Conservation (phyloP, 2,113 vertebrate genomes). For the Polypterus senegalus region DNA sequence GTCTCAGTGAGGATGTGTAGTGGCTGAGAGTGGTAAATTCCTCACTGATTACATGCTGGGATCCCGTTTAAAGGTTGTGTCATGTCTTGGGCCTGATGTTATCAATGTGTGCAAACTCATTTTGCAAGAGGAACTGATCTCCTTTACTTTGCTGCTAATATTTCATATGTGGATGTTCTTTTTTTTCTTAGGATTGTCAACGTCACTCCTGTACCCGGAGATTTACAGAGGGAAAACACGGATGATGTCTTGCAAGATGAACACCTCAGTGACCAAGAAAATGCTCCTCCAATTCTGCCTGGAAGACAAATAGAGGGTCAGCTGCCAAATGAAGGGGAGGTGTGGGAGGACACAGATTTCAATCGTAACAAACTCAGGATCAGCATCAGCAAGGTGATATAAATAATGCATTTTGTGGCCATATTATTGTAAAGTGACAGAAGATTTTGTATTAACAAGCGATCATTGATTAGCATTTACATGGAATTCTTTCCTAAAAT, state of each 20-base stretch:
- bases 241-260: constrained; percentile 92
- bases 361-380: constrained; percentile 97
- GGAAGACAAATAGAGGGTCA: constrained; percentile 49
- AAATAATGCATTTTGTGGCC: background rate
- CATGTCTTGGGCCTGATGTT: no score
- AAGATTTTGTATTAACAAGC: no score
- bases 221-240: constrained; percentile 86
- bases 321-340: constrained; percentile 60
- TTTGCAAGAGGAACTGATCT: no score
- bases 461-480: no score
- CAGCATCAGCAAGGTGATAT: constrained; percentile 86
- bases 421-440: background rate
- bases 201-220: constrained; percentile 74
- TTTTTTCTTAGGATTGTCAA: constrained; percentile 63
- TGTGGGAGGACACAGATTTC: constrained; percentile 93
- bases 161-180: no score
- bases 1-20: no score
- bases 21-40: no score
- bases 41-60: no score
- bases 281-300: constrained; percentile 71
- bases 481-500: no score
- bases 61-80: no score
- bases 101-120: no score
- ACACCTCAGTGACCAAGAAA: constrained; percentile 94
- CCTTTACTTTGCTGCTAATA: no score